Evolutionary conservation across 2,113 vertebrate genomes (phyloP).

Genomic region (Eulacestoma nigropectus): DNA sequence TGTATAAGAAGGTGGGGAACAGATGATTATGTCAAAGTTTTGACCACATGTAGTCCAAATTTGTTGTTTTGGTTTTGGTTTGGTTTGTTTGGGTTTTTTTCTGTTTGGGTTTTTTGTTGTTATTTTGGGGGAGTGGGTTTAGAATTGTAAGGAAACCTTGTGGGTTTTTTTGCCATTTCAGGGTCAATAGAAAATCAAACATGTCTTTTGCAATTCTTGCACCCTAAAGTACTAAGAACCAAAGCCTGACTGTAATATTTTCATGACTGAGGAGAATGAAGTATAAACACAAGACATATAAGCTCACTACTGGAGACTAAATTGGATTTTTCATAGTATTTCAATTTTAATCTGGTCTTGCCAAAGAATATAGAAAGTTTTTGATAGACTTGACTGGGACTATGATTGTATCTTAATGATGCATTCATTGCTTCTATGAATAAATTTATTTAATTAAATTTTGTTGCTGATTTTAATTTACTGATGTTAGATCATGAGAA

Average conservation of each 20-base stretch:
- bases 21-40: background rate
- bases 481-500: background rate
- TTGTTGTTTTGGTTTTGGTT: background rate
- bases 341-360: background rate
- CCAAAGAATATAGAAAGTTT: background rate
- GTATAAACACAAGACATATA: background rate
- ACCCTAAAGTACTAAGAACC: background rate
- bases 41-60: background rate
- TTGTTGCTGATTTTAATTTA: constrained; percentile 7
- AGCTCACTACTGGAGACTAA: background rate
- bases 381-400: background rate
- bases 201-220: background rate
- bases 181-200: background rate
- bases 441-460: background rate
- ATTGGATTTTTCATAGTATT: background rate
- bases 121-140: background rate
- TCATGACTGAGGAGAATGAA: background rate
- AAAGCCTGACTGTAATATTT: background rate
- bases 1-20: background rate
- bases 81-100: background rate
- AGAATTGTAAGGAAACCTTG: background rate
- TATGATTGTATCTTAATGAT: background rate
- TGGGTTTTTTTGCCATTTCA: background rate
- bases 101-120: background rate
- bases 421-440: background rate